Conservation (phyloP, 1,140 invertebrate species). For the Macrobrachium nipponense region DNA sequence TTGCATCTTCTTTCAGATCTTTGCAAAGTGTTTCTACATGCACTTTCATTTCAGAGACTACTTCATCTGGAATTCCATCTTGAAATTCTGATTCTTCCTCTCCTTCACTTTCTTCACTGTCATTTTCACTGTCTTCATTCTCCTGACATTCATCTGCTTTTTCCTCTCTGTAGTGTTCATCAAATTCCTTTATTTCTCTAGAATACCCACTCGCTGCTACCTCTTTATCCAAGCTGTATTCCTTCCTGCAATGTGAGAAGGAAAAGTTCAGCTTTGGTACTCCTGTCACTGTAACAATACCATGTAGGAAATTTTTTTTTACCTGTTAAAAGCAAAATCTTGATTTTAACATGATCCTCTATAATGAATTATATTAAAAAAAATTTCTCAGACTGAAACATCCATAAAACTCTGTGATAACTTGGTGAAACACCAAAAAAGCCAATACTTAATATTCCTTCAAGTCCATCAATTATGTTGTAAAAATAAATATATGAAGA, state of each 20-base stretch:
- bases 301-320: no score
- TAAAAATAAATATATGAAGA: no score
- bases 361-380: no score
- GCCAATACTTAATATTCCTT: no score
- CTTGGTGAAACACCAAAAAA: no score
- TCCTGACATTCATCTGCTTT: conserved; percentile 71
- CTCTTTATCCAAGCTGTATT: conserved; percentile 88
- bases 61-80: conserved; percentile 63
- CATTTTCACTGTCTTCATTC: conserved; percentile 66
- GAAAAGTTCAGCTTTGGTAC: conserved; percentile 15
- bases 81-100: conserved; percentile 65
- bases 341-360: no score
- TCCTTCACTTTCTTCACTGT: conserved; percentile 65
- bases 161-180: conserved; percentile 68
- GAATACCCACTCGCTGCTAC: conserved; percentile 91
- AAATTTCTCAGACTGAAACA: no score
- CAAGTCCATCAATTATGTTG: no score
- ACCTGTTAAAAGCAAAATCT: no score
- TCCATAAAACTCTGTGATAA: no score
- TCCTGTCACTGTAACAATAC: no score
- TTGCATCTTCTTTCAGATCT: conserved; percentile 62
- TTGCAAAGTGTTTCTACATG: conserved; percentile 43
- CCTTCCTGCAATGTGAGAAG: conserved; percentile 73
- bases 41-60: conserved; percentile 27
- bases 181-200: conserved; percentile 79